Evolutionary conservation across 2,113 vertebrate species (phyloP).

Genomic region (Eulemur macaco): DNA sequence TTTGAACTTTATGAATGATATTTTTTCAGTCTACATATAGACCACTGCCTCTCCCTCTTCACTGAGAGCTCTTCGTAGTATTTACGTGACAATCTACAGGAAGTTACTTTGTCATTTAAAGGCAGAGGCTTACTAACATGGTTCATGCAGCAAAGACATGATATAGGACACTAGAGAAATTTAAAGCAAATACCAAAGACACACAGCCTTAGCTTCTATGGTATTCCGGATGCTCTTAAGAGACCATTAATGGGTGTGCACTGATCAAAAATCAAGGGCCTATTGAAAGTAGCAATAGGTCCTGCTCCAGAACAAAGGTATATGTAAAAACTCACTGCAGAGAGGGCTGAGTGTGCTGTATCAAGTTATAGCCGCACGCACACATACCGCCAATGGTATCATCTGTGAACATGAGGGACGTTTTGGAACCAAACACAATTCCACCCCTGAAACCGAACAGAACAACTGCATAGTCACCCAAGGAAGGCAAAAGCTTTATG

Average conservation of each 20-base stretch:
- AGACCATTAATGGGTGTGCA: background rate
- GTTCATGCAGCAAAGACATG: background rate
- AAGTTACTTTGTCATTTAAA: background rate
- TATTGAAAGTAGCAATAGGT: background rate
- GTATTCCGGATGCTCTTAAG: background rate
- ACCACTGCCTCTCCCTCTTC: rapidly evolving
- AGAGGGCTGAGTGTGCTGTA: background rate
- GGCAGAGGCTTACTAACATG: background rate
- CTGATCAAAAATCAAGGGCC: background rate
- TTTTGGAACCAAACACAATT: slow-evolving; percentile 5
- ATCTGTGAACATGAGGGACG: background rate
- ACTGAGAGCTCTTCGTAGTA: background rate
- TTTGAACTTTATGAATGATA: slow-evolving; percentile 30
- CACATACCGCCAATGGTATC: background rate
- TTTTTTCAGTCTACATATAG: background rate
- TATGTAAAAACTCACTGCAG: background rate
- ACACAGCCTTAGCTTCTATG: background rate
- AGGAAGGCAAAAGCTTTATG: background rate
- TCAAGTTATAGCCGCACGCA: background rate
- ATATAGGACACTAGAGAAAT: background rate
- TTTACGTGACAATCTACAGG: background rate
- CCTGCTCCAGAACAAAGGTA: background rate
- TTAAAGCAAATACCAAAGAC: background rate
- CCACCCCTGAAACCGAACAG: background rate
- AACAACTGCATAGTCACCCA: slow-evolving; percentile 4